Base-by-base conservation (phyloP, 2,888 invertebrate genomes). In the Argynnis bischoffii region DNA sequence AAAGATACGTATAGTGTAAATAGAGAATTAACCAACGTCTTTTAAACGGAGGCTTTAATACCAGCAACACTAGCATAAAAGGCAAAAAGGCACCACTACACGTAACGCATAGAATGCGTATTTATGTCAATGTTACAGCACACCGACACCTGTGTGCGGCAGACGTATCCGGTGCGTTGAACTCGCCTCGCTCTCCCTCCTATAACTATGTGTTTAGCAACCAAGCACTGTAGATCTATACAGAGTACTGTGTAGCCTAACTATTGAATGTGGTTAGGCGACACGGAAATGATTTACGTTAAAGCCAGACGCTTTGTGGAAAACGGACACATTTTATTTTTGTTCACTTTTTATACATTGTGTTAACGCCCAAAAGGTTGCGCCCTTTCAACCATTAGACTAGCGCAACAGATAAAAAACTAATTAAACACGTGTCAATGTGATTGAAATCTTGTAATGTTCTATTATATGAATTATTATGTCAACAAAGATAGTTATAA, bases 121-220 rank as follows among this genome's bases (percentile, higher is more conserved):
- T 91, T 89, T 89, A 89, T 91, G 91, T 91, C 92, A 91, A 91
- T 90, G 90, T 91, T 90, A 90, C 90, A 85, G 75, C 72, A 75
- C 69, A 64, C 70, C 70, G 80, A 78, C 83, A 78, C 77, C 76
- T 84, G 81, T 79, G 81, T 81, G 84, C 85, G 83, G 88, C 88
- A 88, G 85, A 86, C 87, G 87, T 88, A 88, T 91, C 91, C 91
- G 91, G 91, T 90, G 88, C 92, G 85, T 89, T 90, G 91, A 92
- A 86, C 91, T 82, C 81, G 77, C 81, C 81, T 85, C 82, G 78
- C 81, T 78, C 78, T 74, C 76, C 79, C 68, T 66, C 81, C 79
- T 67, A 71, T 68, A 69, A 68, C 72, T 72, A 74, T 66, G 66
- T 73, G 54, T 70, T n/a, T 64, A 64, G 63, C 69, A 63, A 69